Percentiles rank a stretch among this genome's conserved stretches.
Evolutionary conservation across 2,888 invertebrate species (phyloP).

Genomic region (Synanthedon tipuliformis): DNA sequence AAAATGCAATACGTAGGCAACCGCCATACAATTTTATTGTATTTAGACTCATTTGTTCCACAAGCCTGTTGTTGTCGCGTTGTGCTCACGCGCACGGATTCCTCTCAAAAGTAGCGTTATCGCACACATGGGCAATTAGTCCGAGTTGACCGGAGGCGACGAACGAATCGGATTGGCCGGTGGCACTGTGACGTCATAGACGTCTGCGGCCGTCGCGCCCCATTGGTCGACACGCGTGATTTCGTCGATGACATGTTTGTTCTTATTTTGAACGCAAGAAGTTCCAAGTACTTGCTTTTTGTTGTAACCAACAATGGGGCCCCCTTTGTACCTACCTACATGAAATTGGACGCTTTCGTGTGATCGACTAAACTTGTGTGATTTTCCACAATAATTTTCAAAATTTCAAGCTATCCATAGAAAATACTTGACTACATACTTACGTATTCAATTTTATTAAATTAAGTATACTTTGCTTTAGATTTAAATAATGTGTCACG

Average conservation of each 20-base stretch:
- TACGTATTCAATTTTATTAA: too few relatives aligned
- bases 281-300: slow-evolving; percentile 53
- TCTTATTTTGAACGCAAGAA: slow-evolving; percentile 66
- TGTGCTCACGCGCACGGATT: slow-evolving; percentile 54
- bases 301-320: slow-evolving; percentile 46
- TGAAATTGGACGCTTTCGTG: slow-evolving; percentile 26
- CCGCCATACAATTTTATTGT: too few relatives aligned
- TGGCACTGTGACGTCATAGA: slow-evolving; percentile 57
- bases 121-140: slow-evolving; percentile 70
- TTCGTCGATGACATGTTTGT: slow-evolving; percentile 69
- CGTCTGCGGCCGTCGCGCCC: slow-evolving; percentile 66
- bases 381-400: too few relatives aligned
- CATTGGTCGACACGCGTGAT: slow-evolving; percentile 70
- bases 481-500: too few relatives aligned
- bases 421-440: too few relatives aligned
- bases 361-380: slow-evolving; percentile 18
- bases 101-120: slow-evolving; percentile 58
- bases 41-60: slow-evolving; percentile 1
- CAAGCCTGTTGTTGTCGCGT: slow-evolving; percentile 24
- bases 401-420: too few relatives aligned
- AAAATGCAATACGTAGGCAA: not conserved
- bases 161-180: slow-evolving; percentile 53
- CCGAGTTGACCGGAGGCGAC: slow-evolving; percentile 68
- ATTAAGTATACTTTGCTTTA: too few relatives aligned
- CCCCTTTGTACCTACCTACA: slow-evolving; percentile 24